Evolutionary conservation across 2,113 vertebrate genomes (phyloP), one percentile per base, ranked within the genome.

Genomic region (Antigone vipio): DNA sequence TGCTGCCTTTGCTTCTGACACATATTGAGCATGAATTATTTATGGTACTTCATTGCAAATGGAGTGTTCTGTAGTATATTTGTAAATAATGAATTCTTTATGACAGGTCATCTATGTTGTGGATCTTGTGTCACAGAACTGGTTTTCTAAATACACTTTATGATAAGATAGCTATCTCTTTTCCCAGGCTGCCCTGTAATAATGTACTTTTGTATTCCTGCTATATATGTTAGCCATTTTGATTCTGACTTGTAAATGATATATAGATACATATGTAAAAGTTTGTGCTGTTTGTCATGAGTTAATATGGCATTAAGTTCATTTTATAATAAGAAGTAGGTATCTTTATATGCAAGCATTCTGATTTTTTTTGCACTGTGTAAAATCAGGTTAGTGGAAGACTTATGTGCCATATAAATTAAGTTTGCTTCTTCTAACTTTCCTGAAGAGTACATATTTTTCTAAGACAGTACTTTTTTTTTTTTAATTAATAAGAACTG

Each of bases 41-140:
- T 91, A 93, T 72, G 52, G 80, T 56, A 81, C 66, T 75, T 95
- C 74, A 78, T 63, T 92, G 62, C 76, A 88, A 93, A 92, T 63
- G n/a, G 78, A 95, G 38, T 63, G 55, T 93, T 94, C 63, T 83
- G 72, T 88, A 84, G 85, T 67, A 16, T 94, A 86, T 94, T 94
- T 96, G 88, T 93, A 94, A 93, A 86, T 74, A 93, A 94, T 92
- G 63, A 93, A 93, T 95, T 95, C 75, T 93, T 95, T 90, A 95
- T 94, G 59, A 52, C n/a, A 52, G 81, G 92, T 53, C 84, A 88
- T 64, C 66, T 89, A 42, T 83, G 62, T 72, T 49, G 13, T 80
- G 64, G 71, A 68, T 87, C 30, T 30, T 75, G 11, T 72, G 40
- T 87, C 77, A 63, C 38, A 76, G 69, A 87, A 72, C 34, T 81